Percentiles rank a stretch among this genome's conserved stretches.
These are phyloP conservation scores for Cephalopachus bancanus DNA, from an alignment of 2,797 vertebrate species.

Conservation along the genomic window DNA sequence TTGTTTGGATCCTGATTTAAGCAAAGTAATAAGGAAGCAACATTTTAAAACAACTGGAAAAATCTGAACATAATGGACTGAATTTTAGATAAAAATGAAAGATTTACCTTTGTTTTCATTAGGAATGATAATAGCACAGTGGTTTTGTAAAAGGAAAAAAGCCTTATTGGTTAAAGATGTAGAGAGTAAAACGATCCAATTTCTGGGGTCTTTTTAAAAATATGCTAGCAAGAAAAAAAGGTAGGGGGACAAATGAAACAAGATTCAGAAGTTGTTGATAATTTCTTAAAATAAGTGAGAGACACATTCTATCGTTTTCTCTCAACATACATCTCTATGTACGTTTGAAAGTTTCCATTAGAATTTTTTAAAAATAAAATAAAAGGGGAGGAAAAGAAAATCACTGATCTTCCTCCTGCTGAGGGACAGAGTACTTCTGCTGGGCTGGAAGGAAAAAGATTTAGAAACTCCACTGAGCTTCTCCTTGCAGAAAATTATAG, in stretches of 20 bases:
- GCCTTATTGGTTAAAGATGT: not conserved
- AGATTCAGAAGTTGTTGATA: not conserved
- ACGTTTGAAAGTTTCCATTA: conserved; percentile 22
- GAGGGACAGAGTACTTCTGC: not conserved
- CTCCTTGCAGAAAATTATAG: not conserved
- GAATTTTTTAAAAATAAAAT: conserved; percentile 39
- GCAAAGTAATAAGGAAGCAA: conserved; percentile 15
- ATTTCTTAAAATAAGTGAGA: conserved; percentile 30
- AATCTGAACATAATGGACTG: not conserved
- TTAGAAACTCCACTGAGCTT: not conserved
- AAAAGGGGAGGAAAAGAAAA: not conserved
- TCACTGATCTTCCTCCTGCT: not conserved
- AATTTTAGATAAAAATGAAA: not conserved
- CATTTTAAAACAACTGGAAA: not conserved
- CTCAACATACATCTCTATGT: not conserved
- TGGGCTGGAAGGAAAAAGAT: not conserved
- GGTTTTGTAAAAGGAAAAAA: not conserved
- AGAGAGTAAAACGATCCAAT: not conserved
- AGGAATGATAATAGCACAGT: not conserved
- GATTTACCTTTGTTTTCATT: not conserved
- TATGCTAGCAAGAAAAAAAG: not conserved
- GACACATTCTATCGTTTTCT: not conserved
- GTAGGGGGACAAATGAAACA: not conserved
- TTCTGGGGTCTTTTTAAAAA: not conserved
- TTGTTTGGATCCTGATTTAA: not conserved